Evolutionary conservation across 1,140 invertebrate genomes (phyloP).

Genomic region (Neodiprion lecontei): DNA sequence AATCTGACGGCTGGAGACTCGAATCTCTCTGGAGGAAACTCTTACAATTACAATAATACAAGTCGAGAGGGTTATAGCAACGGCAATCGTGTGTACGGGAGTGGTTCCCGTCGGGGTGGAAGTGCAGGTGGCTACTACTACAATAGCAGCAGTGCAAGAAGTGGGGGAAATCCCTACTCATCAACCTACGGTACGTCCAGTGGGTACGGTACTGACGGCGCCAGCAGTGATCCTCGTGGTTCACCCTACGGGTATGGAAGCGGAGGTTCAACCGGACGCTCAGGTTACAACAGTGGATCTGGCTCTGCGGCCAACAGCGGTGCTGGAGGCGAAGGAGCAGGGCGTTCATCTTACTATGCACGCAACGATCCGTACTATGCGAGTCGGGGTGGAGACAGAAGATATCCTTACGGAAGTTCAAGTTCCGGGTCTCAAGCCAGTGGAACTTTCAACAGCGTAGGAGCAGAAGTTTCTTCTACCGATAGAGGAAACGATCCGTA

Average conservation of each 20-base stretch:
- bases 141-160: too few species aligned
- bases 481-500: not conserved
- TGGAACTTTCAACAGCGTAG: not conserved
- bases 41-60: too few species aligned
- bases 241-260: not conserved
- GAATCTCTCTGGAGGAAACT: too few species aligned
- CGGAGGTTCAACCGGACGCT: not conserved
- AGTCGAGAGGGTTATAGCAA: too few species aligned
- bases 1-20: too few species aligned
- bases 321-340: not conserved
- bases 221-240: too few species aligned
- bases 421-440: not conserved
- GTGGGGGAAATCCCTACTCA: too few species aligned
- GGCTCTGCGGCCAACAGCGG: not conserved
- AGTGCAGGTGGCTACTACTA: too few species aligned
- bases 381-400: not conserved
- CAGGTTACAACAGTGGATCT: not conserved
- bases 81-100: too few species aligned
- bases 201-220: too few species aligned
- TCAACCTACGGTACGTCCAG: too few species aligned
- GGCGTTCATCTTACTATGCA: not conserved
- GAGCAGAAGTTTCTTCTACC: not conserved
- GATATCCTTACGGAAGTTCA: not conserved
- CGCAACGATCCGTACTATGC: not conserved
- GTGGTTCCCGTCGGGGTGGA: too few species aligned